Evolutionary conservation across 2,797 vertebrate genomes (phyloP).

Genomic region (Sebastes hopkinsi): DNA sequence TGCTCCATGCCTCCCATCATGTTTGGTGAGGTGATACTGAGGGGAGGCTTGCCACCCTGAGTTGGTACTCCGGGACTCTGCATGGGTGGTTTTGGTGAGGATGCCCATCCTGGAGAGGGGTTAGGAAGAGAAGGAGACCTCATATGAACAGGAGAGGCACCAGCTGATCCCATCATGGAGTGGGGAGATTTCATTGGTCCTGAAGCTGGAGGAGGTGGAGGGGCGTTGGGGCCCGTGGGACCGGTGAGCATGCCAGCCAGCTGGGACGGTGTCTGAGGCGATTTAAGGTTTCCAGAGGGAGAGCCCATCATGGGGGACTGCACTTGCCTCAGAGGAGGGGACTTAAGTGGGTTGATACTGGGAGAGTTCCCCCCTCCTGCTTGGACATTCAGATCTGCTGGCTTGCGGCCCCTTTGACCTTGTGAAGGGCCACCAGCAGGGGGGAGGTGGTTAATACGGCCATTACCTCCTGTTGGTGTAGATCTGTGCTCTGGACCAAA

Average conservation of each 20-base stretch:
- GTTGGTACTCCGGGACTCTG: slow-evolving; percentile 96
- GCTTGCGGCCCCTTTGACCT: slow-evolving; percentile 91
- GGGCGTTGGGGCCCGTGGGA: slow-evolving; percentile 88
- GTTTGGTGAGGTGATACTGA: slow-evolving; percentile 96
- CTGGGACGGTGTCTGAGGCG: slow-evolving; percentile 98
- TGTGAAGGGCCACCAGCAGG: slow-evolving; percentile 86
- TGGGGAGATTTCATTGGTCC: slow-evolving; percentile 98
- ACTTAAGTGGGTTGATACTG: slow-evolving; percentile 95
- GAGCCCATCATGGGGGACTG: slow-evolving; percentile 99
- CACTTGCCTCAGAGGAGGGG: slow-evolving; percentile 96
- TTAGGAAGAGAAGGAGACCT: slow-evolving; percentile 98
- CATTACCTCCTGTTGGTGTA: slow-evolving; percentile 85
- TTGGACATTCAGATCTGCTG: slow-evolving; percentile 93
- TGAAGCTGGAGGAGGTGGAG: slow-evolving; percentile 89
- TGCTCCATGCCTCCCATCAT: slow-evolving; percentile 95
- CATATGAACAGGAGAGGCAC: slow-evolving; percentile 99
- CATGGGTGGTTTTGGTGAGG: slow-evolving; percentile 98
- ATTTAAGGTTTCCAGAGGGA: slow-evolving; percentile 98
- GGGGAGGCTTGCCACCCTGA: slow-evolving; percentile 91
- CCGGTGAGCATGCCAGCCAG: slow-evolving; percentile 97
- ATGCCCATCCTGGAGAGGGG: slow-evolving; percentile 97
- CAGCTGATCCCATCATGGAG: slow-evolving; percentile 97
- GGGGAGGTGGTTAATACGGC: slow-evolving; percentile 96
- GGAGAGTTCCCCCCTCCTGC: slow-evolving; percentile 94
- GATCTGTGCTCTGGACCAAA: slow-evolving; percentile 96